A percentile compares a stretch with the other conserved stretches of the same genome.
Conservation (phyloP, 1,140 invertebrate genomes). For the Penaeus chinensis region DNA sequence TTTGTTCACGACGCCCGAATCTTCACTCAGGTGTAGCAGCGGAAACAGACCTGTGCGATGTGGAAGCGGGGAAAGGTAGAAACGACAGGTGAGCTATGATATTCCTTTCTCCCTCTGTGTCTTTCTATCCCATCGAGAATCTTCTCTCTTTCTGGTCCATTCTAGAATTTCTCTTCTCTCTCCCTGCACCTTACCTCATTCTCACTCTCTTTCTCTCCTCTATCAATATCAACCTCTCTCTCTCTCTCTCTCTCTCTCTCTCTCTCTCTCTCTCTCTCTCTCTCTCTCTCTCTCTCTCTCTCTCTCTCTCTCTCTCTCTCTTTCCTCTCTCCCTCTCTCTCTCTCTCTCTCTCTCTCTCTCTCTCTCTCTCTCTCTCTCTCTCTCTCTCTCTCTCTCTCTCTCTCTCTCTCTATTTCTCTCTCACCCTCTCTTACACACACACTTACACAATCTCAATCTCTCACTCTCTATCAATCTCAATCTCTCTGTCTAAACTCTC, state of each 20-base stretch:
- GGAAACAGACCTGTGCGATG: conserved; percentile 31
- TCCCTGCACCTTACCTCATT: background rate
- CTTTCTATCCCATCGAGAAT: background rate
- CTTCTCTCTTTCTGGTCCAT: background rate
- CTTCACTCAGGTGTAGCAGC: conserved; percentile 30
- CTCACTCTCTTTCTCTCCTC: no score
- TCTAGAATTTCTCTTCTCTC: background rate
- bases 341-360: background rate
- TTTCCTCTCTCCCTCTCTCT: background rate
- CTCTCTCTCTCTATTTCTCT: no score
- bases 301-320: background rate
- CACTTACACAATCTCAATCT: no score
- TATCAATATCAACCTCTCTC: no score
- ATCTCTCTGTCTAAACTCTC: no score
- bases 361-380: background rate
- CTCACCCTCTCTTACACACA: no score
- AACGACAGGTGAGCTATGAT: background rate
- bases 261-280: background rate
- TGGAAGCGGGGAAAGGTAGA: background rate
- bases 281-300: background rate
- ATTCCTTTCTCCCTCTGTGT: background rate
- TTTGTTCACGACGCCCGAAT: conserved; percentile 25
- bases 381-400: background rate
- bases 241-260: background rate
- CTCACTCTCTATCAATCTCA: no score